Conservation (phyloP, 64 coral and sea anemone species). For the Pachyseris speciosa region DNA sequence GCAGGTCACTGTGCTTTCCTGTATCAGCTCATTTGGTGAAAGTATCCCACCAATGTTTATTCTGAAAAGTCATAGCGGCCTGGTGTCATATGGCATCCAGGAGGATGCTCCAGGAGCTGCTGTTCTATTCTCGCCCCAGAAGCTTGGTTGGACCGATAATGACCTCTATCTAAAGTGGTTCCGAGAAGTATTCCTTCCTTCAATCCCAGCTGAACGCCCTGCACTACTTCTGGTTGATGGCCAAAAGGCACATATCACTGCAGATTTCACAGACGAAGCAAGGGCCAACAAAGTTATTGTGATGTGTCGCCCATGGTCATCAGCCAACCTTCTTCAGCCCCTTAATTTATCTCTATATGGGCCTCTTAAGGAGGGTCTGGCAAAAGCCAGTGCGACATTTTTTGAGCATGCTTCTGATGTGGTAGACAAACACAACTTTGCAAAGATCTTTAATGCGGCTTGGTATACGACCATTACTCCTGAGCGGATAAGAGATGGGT, state of each 20-base stretch:
- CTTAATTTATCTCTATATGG: constrained; percentile 19
- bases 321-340: background rate
- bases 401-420: background rate
- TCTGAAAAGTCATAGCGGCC: background rate
- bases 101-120: background rate
- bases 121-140: background rate
- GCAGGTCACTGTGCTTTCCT: constrained; percentile 14
- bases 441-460: background rate
- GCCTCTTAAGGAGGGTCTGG: background rate
- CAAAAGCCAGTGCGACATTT: background rate
- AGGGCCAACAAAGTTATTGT: background rate
- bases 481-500: constrained; percentile 17
- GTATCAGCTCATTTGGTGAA: background rate
- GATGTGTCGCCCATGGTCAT: background rate
- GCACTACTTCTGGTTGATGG: constrained; percentile 12
- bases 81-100: background rate
- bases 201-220: constrained; percentile 17
- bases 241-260: background rate
- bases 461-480: constrained; percentile 24
- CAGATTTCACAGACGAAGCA: background rate
- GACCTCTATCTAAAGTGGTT: constrained; percentile 38
- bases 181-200: constrained; percentile 1
- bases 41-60: constrained; percentile 14
- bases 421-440: background rate
- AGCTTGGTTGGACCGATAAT: constrained; percentile 8